Base-by-base conservation (phyloP, 2,113 vertebrate species). In the Gulo gulo region DNA sequence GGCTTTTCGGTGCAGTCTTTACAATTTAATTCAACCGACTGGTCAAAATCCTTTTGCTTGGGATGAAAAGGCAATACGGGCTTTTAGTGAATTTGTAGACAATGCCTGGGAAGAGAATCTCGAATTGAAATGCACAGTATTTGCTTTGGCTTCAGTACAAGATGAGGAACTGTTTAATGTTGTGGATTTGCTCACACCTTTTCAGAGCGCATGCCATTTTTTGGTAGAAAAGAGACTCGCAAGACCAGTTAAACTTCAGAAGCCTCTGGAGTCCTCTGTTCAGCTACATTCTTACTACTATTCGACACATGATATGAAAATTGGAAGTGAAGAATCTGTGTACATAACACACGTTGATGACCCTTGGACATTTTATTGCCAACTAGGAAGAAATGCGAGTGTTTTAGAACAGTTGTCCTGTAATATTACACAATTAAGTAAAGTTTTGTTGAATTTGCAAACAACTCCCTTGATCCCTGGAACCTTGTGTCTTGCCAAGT, bases 1-100 rank as follows among this genome's bases (percentile, higher is more conserved):
- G 98, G 99, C 99, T 57, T 99, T 99, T 98, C 99, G 99, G 93
- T 99, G 99, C 97, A 99, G 99, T 97, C 99, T 99, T 94, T 99
- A 99, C 95, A 99, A 99, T 93, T 98, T 99, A 80, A 98, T 99
- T 94, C 98, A 99, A 1, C 99, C 99, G 1, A 97, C 94, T 1
- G 98, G 98, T 55, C 96, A 94, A 4, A 98, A 98, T 85, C 99
- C 99, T 67, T 98, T 99, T 76, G 92, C 98, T 55, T 99, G 99
- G 99, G 99, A 98, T 82, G 98, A 98, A 73, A 98, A 98, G 82
- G 99, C 99, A 0, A 61, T 97, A 26, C 95, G 36, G 74, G 98
- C 93, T 73, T 99, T 99, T 97, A 94, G 92, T 52, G 98, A 98
- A 71, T 99, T 99, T 99, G 98, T 99, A 6, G 81, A 99, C 61